These are phyloP conservation scores for Aphis gossypii DNA, from an alignment of 1,140 invertebrate species.

Conservation along the genomic window DNA sequence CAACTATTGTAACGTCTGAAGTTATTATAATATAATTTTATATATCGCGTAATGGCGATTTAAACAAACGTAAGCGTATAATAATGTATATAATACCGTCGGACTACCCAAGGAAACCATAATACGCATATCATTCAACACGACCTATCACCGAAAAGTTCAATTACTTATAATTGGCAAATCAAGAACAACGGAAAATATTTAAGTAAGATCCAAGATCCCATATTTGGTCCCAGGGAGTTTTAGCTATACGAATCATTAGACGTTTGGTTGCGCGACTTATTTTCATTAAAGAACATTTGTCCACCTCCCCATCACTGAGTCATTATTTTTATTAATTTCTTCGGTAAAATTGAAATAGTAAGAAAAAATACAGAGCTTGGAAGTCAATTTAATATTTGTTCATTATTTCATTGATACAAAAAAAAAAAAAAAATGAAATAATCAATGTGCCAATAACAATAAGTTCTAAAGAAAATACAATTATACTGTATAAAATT, in stretches of 20 bases:
- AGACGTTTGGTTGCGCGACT: background rate
- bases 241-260: background rate
- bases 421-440: too few species aligned
- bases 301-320: too few species aligned
- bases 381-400: too few species aligned
- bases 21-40: background rate
- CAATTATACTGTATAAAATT: too few species aligned
- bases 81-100: background rate
- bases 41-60: slow-evolving; percentile 2
- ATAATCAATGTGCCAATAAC: too few species aligned
- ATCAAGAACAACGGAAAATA: background rate
- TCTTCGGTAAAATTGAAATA: too few species aligned
- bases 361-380: too few species aligned
- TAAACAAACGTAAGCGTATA: background rate
- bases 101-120: background rate
- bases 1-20: background rate
- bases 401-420: too few species aligned
- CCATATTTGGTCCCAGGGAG: background rate
- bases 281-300: background rate
- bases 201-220: background rate
- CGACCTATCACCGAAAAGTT: background rate
- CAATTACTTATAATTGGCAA: background rate
- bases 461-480: too few species aligned
- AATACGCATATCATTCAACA: background rate
- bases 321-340: too few species aligned